Conservation (phyloP, 2,888 invertebrate species). For the Tiliacea aurago region DNA sequence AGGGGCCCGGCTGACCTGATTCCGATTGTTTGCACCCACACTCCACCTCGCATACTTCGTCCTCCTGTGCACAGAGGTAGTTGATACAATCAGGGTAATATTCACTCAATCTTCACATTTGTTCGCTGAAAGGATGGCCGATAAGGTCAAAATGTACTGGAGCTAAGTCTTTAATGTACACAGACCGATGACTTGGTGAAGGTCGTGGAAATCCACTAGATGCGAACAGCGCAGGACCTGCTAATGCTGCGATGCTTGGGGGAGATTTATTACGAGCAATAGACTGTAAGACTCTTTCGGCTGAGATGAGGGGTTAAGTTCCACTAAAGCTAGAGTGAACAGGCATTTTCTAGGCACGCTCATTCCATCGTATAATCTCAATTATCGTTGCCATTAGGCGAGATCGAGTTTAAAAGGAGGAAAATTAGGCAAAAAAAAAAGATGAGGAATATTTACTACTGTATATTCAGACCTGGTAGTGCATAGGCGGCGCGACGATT, state of each 20-base stretch:
- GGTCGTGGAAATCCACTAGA: too few species aligned
- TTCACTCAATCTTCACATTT: not conserved
- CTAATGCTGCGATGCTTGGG: not conserved
- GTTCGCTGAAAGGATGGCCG: not conserved
- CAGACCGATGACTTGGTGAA: not conserved
- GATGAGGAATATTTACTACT: not conserved
- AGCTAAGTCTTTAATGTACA: not conserved
- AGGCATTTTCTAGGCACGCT: too few species aligned
- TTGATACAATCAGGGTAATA: not conserved
- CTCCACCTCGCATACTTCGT: conserved; percentile 81
- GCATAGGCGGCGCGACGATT: conserved; percentile 81
- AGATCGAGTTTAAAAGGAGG: not conserved
- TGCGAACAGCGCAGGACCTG: not conserved
- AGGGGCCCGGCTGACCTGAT: conserved; percentile 79
- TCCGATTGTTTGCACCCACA: conserved; percentile 81
- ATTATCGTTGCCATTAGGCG: not conserved
- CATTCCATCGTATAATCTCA: too few species aligned
- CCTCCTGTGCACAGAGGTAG: conserved; percentile 72
- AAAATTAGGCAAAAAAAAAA: not conserved
- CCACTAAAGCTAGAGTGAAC: too few species aligned
- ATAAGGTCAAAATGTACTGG: not conserved
- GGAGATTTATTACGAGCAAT: not conserved
- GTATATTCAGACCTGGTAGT: conserved; percentile 77
- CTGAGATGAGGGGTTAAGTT: not conserved
- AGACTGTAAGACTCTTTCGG: not conserved